A percentile compares a stretch with the other conserved stretches of the same genome.
Evolutionary conservation across 2,888 invertebrate genomes (phyloP).

Genomic region (Noctua janthina): DNA sequence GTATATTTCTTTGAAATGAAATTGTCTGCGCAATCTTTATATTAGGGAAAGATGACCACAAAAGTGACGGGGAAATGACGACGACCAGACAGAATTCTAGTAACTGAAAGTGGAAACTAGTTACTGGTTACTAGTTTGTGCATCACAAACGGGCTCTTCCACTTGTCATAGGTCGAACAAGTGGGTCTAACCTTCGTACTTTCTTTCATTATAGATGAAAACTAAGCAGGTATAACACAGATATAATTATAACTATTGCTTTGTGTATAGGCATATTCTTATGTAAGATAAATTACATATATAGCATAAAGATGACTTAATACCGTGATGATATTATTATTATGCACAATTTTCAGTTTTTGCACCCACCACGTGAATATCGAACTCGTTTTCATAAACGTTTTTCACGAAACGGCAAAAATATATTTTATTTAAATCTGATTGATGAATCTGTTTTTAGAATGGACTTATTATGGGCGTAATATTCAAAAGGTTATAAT

Average conservation of each 20-base stretch:
- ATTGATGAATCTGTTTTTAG: background rate
- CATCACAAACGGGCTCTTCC: conserved; percentile 45
- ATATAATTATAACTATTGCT: background rate
- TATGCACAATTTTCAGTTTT: conserved; percentile 4
- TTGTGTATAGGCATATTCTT: background rate
- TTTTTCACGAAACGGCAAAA: background rate
- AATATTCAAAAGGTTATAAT: background rate
- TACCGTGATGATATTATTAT: conserved; percentile 11
- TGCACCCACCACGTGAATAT: background rate
- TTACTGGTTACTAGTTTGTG: background rate
- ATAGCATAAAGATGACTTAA: background rate
- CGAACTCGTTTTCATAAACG: background rate
- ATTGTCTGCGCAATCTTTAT: background rate
- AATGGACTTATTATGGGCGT: background rate
- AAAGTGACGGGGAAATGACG: background rate
- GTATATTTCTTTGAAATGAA: background rate
- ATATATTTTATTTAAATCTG: background rate
- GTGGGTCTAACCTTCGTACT: conserved; percentile 36
- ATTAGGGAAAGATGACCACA: background rate
- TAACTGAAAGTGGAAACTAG: conserved; percentile 45
- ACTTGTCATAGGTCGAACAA: conserved; percentile 40
- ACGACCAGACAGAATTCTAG: conserved; percentile 26
- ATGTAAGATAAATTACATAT: conserved; percentile 13
- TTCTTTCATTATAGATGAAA: conserved; percentile 36
- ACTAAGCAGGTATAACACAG: background rate